Base-by-base conservation (phyloP, 2,888 invertebrate species). In the Agriopis marginaria region DNA sequence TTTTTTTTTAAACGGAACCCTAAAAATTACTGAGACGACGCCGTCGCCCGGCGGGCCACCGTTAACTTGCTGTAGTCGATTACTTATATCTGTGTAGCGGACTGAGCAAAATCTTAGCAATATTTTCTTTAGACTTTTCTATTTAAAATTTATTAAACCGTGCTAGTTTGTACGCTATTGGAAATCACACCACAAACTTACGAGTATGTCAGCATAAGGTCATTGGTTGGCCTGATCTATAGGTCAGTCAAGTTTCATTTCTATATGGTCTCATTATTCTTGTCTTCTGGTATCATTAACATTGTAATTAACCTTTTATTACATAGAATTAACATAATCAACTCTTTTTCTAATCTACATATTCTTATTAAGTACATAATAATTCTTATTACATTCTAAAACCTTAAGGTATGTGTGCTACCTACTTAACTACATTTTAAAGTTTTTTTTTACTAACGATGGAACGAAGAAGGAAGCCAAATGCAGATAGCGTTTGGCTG, bases 211-310 rank as follows among this genome's bases (percentile, higher is more conserved):
- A 42, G 7, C 49, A 42, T 42, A 58, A 58, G 64, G 64, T 10
- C 55, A n/a, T 14, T 49, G 7, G 49, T 39, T n/a, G 14, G 40
- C 12, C 50, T 64, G 56, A 64, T 50, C 59, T 44, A 54, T 61
- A 67, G 44, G 63, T 53, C 58, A 51, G 60, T 42, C 42, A 17
- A 8, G 53, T 50, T 55, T 42, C 1, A 63, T 47, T 59, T 56
- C 56, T 56, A 53, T 53, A 32, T 12, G 12, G 14, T 49, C 60
- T 56, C 23, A 40, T 47, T 68, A 59, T 59, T 51, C 62, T 64
- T 70, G 60, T 66, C 62, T 75, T 76, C 73, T 75, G 69, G 75
- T 75, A 69, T 72, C 44, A 73, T 72, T 67, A 63, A 32, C 47
- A 62, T 65, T 42, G 11, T 55, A 39, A 61, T 64, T 56, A 62